These are phyloP conservation scores for Trimorus sp. DNA, from an alignment of 2,888 invertebrate species.

Conservation along the genomic window DNA sequence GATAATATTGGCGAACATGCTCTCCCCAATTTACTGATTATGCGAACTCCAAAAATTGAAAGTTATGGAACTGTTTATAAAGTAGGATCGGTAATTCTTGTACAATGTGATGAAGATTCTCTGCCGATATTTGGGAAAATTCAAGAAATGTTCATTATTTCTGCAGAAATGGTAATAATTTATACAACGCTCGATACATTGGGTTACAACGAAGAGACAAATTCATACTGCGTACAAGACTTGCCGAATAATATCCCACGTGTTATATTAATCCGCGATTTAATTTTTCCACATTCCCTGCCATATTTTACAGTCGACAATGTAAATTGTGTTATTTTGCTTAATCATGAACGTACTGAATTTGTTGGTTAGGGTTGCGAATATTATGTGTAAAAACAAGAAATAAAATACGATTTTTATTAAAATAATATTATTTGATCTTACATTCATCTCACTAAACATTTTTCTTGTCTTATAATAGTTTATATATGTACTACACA, in stretches of 20 bases:
- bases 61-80: too few species aligned
- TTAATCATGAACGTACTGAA: not conserved
- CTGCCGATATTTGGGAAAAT: slow-evolving; percentile 18
- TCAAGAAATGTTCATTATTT: slow-evolving; percentile 21
- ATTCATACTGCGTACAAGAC: slow-evolving; percentile 43
- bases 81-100: slow-evolving; percentile 41
- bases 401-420: too few species aligned
- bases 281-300: slow-evolving; percentile 25
- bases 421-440: too few species aligned
- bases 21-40: too few species aligned
- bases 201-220: slow-evolving; percentile 37
- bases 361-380: not conserved
- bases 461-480: too few species aligned
- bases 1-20: too few species aligned
- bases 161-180: slow-evolving; percentile 25
- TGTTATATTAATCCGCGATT: slow-evolving; percentile 7
- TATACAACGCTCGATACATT: slow-evolving; percentile 36
- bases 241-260: not conserved
- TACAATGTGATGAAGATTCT: slow-evolving; percentile 24
- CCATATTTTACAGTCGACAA: not conserved
- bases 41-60: too few species aligned
- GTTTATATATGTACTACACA: too few species aligned
- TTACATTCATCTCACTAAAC: too few species aligned
- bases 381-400: not conserved
- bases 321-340: not conserved